phyloP scores from a whole-genome alignment of 2,888 invertebrate genomes.

The Brachypalpus laphriformis region DNA sequence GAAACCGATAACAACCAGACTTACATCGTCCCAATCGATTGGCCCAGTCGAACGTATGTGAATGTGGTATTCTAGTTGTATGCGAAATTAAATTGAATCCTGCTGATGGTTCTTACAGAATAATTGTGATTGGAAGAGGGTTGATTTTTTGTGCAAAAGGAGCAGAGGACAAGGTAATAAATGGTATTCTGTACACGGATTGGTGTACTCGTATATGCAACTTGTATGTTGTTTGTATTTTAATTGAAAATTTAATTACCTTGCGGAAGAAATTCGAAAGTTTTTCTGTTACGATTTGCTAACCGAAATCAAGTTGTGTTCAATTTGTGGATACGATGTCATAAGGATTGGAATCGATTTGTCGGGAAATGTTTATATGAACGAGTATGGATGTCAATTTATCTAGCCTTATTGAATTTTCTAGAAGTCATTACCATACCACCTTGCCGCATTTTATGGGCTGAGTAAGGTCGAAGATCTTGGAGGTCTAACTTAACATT shows the following conservation, averaged over 20 bases:
- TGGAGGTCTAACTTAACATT: no score
- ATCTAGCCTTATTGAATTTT: no score
- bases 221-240: slow-evolving; percentile 8
- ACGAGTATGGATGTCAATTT: no score
- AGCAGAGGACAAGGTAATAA: not conserved
- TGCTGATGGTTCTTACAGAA: slow-evolving; percentile 11
- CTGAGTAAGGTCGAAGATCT: no score
- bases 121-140: slow-evolving; percentile 12
- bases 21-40: slow-evolving; percentile 15
- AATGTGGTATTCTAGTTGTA: slow-evolving; percentile 5
- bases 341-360: not conserved
- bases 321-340: not conserved
- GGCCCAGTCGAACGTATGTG: not conserved
- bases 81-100: slow-evolving; percentile 36
- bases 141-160: slow-evolving; percentile 22
- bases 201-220: not conserved
- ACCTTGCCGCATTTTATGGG: no score
- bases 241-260: slow-evolving; percentile 62
- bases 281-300: slow-evolving; percentile 1
- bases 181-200: not conserved
- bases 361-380: no score
- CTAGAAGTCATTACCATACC: no score
- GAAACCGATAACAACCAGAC: slow-evolving; percentile 25
- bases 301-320: not conserved
- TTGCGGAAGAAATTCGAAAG: slow-evolving; percentile 10